These are phyloP conservation scores for Carduelis carduelis DNA, from an alignment of 2,797 vertebrate genomes.

Conservation along the genomic window DNA sequence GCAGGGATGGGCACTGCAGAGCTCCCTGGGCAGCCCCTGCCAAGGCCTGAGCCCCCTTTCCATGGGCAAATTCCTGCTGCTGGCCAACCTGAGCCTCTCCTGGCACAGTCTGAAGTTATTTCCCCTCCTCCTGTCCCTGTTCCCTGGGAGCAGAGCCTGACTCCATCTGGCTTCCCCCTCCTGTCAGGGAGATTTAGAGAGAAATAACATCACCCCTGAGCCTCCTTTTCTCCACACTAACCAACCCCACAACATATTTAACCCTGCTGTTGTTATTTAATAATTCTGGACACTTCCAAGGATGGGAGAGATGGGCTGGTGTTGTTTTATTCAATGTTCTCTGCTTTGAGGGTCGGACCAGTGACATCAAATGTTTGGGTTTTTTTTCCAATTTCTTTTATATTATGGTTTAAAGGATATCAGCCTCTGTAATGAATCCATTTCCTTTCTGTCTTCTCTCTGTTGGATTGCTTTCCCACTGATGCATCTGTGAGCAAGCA, in stretches of 20 bases:
- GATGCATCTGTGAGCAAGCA: not conserved
- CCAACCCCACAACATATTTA: not conserved
- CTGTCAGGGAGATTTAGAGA: not conserved
- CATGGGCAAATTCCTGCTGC: not conserved
- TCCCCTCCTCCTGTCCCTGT: not conserved
- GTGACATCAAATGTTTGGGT: not conserved
- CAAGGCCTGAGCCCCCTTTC: not conserved
- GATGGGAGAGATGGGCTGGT: not conserved
- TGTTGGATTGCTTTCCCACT: not conserved
- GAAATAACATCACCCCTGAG: not conserved
- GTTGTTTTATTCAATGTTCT: not conserved
- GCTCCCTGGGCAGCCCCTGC: not conserved
- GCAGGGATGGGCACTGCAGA: not conserved
- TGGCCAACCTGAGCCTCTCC: rapidly evolving
- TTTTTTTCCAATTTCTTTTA: not conserved
- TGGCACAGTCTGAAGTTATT: rapidly evolving
- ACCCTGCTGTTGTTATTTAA: not conserved
- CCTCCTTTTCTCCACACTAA: not conserved
- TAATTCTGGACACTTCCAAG: not conserved
- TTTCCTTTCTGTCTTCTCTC: not conserved
- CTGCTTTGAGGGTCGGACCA: not conserved
- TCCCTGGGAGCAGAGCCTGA: not conserved
- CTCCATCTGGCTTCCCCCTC: rapidly evolving
- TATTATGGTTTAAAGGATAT: not conserved
- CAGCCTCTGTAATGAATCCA: not conserved